A percentile compares a stretch with the other conserved stretches of the same genome.
Evolutionary conservation across 2,797 vertebrate genomes (phyloP).

Genomic region (Muraenolepis orangiensis): DNA sequence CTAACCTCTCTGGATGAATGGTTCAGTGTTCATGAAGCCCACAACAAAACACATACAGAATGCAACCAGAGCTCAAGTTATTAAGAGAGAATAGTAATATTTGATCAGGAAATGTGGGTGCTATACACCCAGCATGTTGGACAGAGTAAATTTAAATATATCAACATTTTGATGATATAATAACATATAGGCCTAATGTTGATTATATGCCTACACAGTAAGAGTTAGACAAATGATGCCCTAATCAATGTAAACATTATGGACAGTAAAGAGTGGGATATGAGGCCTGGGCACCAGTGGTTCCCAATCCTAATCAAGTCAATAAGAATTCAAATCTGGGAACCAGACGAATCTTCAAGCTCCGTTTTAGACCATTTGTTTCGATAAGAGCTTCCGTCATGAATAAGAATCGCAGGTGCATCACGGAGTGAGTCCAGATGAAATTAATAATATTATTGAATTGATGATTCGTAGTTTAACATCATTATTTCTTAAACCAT

Average conservation of each 20-base stretch:
- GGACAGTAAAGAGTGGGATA: too few relatives aligned
- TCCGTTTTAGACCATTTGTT: too few relatives aligned
- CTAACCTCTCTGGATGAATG: not conserved
- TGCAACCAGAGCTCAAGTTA: not conserved
- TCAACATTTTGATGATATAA: not conserved
- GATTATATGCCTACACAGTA: not conserved
- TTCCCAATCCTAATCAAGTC: too few relatives aligned
- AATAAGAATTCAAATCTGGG: too few relatives aligned
- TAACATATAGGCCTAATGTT: too few relatives aligned
- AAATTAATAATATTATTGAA: constrained; percentile 28
- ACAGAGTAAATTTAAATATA: not conserved
- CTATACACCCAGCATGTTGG: too few relatives aligned
- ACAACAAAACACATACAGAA: not conserved
- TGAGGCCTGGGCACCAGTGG: too few relatives aligned
- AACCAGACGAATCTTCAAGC: too few relatives aligned
- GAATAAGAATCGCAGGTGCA: too few relatives aligned
- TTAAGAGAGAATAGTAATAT: not conserved
- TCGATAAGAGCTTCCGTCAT: too few relatives aligned
- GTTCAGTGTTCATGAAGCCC: not conserved
- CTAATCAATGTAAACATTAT: too few relatives aligned
- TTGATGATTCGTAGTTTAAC: not conserved
- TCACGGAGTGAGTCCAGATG: constrained; percentile 17
- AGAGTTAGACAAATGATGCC: not conserved
- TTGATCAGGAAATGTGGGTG: not conserved
- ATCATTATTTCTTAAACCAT: constrained; percentile 9